phyloP scores from a whole-genome alignment of 2,113 vertebrate genomes.

The Ovibos moschatus region DNA sequence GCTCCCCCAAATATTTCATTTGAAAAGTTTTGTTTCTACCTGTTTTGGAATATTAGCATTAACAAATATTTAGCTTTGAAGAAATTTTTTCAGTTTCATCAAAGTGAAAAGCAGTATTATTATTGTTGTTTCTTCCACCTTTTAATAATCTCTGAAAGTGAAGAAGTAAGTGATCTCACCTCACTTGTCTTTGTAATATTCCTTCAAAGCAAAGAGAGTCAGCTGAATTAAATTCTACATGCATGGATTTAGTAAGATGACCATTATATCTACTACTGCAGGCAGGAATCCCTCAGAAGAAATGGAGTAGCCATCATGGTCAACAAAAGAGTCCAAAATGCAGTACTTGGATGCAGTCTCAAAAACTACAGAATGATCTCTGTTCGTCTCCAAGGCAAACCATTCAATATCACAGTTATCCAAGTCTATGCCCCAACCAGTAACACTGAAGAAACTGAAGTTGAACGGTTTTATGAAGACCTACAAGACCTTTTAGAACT shows the following conservation, averaged over 20 bases:
- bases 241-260: background rate
- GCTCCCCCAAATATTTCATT: background rate
- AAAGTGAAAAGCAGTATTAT: slow-evolving; percentile 2
- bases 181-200: background rate
- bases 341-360: too few relatives aligned
- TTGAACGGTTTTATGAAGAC: too few relatives aligned
- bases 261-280: too few relatives aligned
- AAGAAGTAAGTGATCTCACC: background rate
- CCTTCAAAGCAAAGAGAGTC: background rate
- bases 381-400: too few relatives aligned
- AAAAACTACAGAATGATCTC: too few relatives aligned
- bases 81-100: background rate
- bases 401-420: too few relatives aligned
- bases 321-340: too few relatives aligned
- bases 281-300: too few relatives aligned
- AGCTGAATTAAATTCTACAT: background rate
- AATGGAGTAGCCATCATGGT: too few relatives aligned
- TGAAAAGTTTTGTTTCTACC: background rate
- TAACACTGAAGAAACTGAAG: too few relatives aligned
- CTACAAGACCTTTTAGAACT: too few relatives aligned
- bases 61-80: background rate
- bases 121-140: background rate
- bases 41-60: slow-evolving; percentile 25
- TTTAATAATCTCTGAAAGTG: slow-evolving; percentile 40
- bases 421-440: too few relatives aligned